phyloP scores from a whole-genome alignment of 2,888 invertebrate genomes.

The Epirrhoe alternata region DNA sequence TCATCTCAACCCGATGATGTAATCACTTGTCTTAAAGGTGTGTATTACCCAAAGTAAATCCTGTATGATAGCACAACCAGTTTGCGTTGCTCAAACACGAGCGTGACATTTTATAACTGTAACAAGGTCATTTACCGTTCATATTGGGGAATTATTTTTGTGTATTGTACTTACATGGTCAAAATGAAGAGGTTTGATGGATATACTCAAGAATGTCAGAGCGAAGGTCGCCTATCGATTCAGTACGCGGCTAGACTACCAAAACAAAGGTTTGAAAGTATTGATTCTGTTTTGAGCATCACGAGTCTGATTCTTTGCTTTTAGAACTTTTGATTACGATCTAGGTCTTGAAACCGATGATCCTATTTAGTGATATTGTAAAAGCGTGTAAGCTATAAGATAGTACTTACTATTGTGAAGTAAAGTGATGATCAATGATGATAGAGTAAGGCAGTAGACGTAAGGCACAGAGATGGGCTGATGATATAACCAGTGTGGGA shows the following conservation, averaged over 20 bases:
- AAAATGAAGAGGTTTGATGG: constrained; percentile 62
- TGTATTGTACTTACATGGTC: constrained; percentile 55
- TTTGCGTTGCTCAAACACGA: constrained; percentile 70
- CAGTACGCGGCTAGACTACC: constrained; percentile 48
- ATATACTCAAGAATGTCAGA: constrained; percentile 61
- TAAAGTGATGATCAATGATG: too few species aligned
- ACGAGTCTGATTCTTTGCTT: constrained; percentile 8
- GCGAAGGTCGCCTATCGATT: constrained; percentile 64
- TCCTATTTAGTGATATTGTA: neutral
- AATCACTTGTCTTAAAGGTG: constrained; percentile 34
- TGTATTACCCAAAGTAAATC: constrained; percentile 42
- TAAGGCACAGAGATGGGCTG: too few species aligned
- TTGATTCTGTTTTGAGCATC: constrained; percentile 19
- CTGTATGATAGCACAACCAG: constrained; percentile 62
- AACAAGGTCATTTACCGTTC: constrained; percentile 78
- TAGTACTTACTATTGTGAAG: too few species aligned
- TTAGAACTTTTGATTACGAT: neutral
- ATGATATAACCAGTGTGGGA: too few species aligned
- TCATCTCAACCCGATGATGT: constrained; percentile 25
- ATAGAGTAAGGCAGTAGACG: too few species aligned
- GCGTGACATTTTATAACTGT: constrained; percentile 81
- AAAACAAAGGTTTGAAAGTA: constrained; percentile 37
- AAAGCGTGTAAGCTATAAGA: neutral
- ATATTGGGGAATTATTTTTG: constrained; percentile 67
- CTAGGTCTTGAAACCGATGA: constrained; percentile 2